Percentiles rank a stretch among this genome's conserved stretches.
phyloP scores from a whole-genome alignment of 2,888 invertebrate species.

The Trissoscelio sp. region DNA sequence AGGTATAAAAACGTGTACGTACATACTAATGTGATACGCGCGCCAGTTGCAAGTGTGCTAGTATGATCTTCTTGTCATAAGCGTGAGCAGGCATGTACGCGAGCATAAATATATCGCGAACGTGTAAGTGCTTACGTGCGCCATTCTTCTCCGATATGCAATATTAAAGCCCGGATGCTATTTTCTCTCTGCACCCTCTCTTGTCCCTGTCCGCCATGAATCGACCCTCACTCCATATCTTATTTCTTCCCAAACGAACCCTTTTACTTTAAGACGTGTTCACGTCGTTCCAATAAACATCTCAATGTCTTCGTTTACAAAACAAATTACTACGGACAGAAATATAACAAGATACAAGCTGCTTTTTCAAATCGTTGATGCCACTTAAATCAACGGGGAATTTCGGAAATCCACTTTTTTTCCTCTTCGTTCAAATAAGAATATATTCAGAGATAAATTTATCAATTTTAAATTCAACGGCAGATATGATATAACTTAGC shows the following conservation, averaged over 20 bases:
- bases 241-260: conserved; percentile 67
- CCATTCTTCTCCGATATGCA: conserved; percentile 70
- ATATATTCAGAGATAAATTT: too few relatives aligned
- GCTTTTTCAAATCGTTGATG: conserved; percentile 2
- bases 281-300: conserved; percentile 68
- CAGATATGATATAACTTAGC: too few relatives aligned
- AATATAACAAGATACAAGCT: conserved; percentile 31
- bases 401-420: too few relatives aligned
- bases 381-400: too few relatives aligned
- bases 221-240: conserved; percentile 66
- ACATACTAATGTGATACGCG: conserved; percentile 58
- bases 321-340: conserved; percentile 53
- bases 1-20: conserved; percentile 48
- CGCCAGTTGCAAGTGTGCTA: conserved; percentile 33
- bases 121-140: conserved; percentile 67
- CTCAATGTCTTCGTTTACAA: conserved; percentile 65
- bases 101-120: conserved; percentile 62
- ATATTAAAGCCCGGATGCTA: conserved; percentile 69
- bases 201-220: conserved; percentile 60
- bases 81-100: conserved; percentile 57
- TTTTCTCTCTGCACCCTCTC: conserved; percentile 67
- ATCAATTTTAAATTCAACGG: too few relatives aligned
- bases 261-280: conserved; percentile 62
- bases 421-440: too few relatives aligned
- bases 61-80: conserved; percentile 60